Evolutionary conservation across 2,113 vertebrate species (phyloP), one percentile per base, ranked within the genome.

Genomic region (Myotis lucifugus): DNA sequence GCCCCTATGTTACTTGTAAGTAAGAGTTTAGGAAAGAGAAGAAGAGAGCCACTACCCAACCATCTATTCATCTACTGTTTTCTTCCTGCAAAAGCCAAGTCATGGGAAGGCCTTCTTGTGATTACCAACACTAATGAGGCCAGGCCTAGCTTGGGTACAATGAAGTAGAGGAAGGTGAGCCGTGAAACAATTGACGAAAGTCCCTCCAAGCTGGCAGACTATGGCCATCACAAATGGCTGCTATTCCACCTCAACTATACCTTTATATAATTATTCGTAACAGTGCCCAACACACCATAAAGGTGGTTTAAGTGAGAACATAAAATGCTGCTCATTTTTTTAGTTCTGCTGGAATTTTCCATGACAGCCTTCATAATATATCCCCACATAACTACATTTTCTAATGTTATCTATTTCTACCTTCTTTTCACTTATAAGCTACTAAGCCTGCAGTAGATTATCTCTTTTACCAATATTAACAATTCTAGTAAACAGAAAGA

Each of bases 281-380:
- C 8, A 78, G 25, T 67, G n/a, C 64, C 46, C 10, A 73, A 27
- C 40, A 94, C 15, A 96, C 13, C 59, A 1, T 52, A 56, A 93
- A 50, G 23, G 6, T 74, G 56, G 87, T 54, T 78, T 94, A 78
- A 61, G 6, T 61, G 32, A 56, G 64, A 94, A 56, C 29, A 90
- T 87, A 90, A 87, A 86, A 56, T 42, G 82, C 86, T 72, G 29
- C 50, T 66, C 34, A 70, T 91, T 88, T 25, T 85, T 69, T 79
- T 64, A 89, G 59, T 92, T 61, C 32, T 1, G 18, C 50, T 78
- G 50, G 21, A 40, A 77, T 78, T 83, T 90, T 78, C 46, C 23
- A 76, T 13, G 54, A 77, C 17, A 79, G 34, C 37, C 40, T 95
- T 96, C 73, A 61, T 72, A 52, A 84, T 37, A 61, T 52, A 85